Base-by-base conservation (phyloP, 2,888 invertebrate genomes). In the Fragum whitleyi region DNA sequence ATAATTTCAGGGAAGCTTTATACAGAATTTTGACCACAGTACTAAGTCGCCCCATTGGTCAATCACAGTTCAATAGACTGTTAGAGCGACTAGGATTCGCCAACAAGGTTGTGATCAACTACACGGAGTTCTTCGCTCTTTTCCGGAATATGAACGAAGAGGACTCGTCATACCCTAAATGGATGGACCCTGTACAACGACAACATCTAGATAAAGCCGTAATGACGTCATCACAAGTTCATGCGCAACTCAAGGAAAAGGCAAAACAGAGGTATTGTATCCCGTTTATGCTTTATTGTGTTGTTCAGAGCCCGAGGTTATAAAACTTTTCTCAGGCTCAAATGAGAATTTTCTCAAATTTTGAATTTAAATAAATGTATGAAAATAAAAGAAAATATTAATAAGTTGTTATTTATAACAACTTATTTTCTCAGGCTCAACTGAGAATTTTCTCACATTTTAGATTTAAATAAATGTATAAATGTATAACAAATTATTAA, bases 151-250 rank as follows among this genome's bases (percentile, higher is more conserved):
- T 89, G 29, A 85, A 87, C n/a, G 91, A 92, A 32, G 85, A 85
- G 36, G 83, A 85, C 26, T 79, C 80, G 0, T 83, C 82, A 1
- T 91, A 91, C 74, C 93, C 93, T 0, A 84, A 85, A 53, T 91
- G 93, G 93, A 93, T 93, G 92, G 93, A 93, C 79, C 92, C 93
- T 5, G 89, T 93, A 29, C 88, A 91, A 81, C 79, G 91, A 62
- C 83, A 87, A 5, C 82, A 83, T 71, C 87, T 88, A 39, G 91
- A 92, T 55, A 88, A 90, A 65, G 88, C 89, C 3, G 85, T 81
- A 36, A 91, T 93, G 92, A 90, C 78, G 23, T 91, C 92, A 11
- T 76, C 82, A 5, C 92, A 93, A 73, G 93, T 94, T 0, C 93
- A 93, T 81, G 81, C 86, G 2, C 90, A 93, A 77, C 89, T 94